A percentile compares a stretch with the other conserved stretches of the same genome.
phyloP scores from a whole-genome alignment of 2,888 invertebrate species.

The Embidobia sp. region DNA sequence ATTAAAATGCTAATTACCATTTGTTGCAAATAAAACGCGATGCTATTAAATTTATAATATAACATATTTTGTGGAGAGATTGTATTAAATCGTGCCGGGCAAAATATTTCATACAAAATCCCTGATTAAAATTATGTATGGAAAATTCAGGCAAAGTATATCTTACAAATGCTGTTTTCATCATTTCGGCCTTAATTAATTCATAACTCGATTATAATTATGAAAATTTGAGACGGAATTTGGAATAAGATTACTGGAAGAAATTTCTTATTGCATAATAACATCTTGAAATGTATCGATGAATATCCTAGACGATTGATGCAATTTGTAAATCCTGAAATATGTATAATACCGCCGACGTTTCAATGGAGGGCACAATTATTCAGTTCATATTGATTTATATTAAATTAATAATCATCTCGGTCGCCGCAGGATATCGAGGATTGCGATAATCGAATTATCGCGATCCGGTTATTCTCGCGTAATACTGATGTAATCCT shows the following conservation, averaged over 20 bases:
- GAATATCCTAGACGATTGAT: slow-evolving; percentile 13
- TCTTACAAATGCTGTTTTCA: slow-evolving; percentile 1
- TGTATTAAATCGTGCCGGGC: too few species aligned
- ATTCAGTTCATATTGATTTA: slow-evolving; percentile 55
- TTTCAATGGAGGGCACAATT: slow-evolving; percentile 34
- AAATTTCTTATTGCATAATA: slow-evolving; percentile 8
- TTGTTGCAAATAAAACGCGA: too few species aligned
- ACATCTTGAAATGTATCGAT: background rate
- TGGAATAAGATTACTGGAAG: background rate
- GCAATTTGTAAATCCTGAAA: slow-evolving; percentile 16
- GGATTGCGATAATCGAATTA: slow-evolving; percentile 65
- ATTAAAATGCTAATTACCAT: too few species aligned
- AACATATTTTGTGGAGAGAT: too few species aligned
- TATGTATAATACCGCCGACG: slow-evolving; percentile 14
- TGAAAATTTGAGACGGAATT: too few species aligned
- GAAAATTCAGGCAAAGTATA: too few species aligned
- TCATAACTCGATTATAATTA: too few species aligned
- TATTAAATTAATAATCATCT: slow-evolving; percentile 64
- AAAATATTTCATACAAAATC: too few species aligned
- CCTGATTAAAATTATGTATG: too few species aligned
- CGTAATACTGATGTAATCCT: slow-evolving; percentile 63
- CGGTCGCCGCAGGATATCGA: slow-evolving; percentile 41
- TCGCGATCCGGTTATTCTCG: slow-evolving; percentile 61
- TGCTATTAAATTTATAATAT: too few species aligned
- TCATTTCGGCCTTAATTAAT: too few species aligned